Percentiles rank a stretch among this genome's conserved stretches.
Conservation (phyloP, 2,113 vertebrate genomes). For the Sorex fumeus region DNA sequence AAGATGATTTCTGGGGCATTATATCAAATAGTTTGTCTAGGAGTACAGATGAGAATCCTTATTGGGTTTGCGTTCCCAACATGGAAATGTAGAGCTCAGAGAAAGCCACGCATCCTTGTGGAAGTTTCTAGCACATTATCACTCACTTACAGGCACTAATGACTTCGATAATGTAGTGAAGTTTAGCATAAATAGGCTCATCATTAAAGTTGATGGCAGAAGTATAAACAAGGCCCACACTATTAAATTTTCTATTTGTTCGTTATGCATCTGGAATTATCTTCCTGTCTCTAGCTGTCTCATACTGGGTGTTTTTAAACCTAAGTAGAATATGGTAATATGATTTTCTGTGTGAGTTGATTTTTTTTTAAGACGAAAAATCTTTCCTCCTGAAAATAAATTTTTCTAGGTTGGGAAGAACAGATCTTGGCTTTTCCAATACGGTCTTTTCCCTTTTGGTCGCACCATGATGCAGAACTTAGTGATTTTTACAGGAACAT, state of each 20-base stretch:
- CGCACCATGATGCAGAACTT: background rate
- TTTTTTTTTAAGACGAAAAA: background rate
- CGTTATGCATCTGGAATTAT: conserved; percentile 71
- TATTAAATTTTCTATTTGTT: conserved; percentile 82
- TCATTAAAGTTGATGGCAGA: conserved; percentile 83
- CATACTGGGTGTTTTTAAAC: conserved; percentile 59
- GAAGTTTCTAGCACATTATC: conserved; percentile 80
- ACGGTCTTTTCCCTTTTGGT: background rate
- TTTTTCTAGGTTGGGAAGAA: background rate
- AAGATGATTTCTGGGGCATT: background rate
- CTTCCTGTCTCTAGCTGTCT: conserved; percentile 62
- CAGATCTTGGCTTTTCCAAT: background rate
- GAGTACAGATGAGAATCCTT: background rate
- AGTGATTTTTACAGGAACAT: background rate
- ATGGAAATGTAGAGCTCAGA: conserved; percentile 54
- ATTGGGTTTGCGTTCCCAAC: background rate
- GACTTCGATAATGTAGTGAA: conserved; percentile 81
- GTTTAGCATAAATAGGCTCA: conserved; percentile 84
- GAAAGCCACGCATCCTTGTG: conserved; percentile 43
- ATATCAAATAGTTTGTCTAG: background rate
- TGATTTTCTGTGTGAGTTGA: conserved; percentile 53
- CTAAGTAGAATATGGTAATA: background rate
- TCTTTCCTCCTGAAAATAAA: background rate
- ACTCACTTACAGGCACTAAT: conserved; percentile 83
- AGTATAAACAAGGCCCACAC: conserved; percentile 82